Evolutionary conservation across 2,113 vertebrate genomes (phyloP).

Genomic region (Nyctereutes procyonoides): DNA sequence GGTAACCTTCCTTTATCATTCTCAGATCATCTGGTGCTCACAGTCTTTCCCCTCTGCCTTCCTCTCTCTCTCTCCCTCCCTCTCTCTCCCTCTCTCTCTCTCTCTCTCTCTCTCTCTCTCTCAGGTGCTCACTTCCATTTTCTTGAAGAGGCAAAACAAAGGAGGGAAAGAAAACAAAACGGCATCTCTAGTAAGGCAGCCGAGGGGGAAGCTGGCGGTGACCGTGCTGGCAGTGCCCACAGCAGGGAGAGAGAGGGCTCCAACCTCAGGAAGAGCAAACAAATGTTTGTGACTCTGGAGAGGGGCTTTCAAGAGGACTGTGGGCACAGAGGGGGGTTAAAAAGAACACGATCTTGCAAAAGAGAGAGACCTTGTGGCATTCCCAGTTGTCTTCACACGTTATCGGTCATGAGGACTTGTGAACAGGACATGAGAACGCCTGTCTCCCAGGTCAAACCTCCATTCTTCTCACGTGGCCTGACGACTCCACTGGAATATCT

Average conservation of each 20-base stretch:
- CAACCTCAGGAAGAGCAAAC: background rate
- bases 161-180: conserved; percentile 42
- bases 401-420: background rate
- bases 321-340: background rate
- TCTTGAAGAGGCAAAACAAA: conserved; percentile 76
- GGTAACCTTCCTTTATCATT: conserved; percentile 88
- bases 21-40: conserved; percentile 78
- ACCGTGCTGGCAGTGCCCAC: background rate
- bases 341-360: background rate
- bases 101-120: conserved; percentile 26
- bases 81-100: conserved; percentile 63
- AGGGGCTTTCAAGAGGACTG: background rate
- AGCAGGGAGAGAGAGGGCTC: background rate
- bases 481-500: background rate
- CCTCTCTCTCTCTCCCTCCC: background rate
- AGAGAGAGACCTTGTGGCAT: background rate
- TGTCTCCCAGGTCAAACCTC: background rate
- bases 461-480: background rate
- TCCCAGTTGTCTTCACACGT: conserved; percentile 42
- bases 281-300: background rate
- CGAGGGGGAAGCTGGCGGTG: background rate
- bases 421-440: background rate
- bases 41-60: conserved; percentile 62
- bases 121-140: conserved; percentile 76
- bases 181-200: background rate